Percentiles rank a stretch among this genome's conserved stretches.
phyloP scores from a whole-genome alignment of 2,888 invertebrate species.

The Eilema sororculum region DNA sequence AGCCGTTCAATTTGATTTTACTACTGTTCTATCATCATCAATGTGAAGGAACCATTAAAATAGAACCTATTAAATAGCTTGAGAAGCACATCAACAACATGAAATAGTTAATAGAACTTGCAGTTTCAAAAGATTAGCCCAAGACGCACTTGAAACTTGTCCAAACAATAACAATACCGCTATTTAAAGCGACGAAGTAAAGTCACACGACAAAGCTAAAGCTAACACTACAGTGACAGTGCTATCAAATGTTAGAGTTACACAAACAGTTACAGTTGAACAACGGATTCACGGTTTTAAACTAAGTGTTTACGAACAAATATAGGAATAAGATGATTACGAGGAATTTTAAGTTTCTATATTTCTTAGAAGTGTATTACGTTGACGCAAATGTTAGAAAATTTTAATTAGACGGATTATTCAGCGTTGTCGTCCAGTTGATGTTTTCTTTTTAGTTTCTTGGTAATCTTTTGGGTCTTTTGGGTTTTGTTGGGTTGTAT shows the following conservation, averaged over 20 bases:
- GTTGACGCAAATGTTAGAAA: constrained; percentile 9
- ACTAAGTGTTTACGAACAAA: constrained; percentile 50
- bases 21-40: too few relatives aligned
- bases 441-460: constrained; percentile 2
- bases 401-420: constrained; percentile 16
- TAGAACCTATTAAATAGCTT: neutral
- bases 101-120: neutral
- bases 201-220: constrained; percentile 39
- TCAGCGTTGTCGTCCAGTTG: neutral
- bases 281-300: constrained; percentile 38
- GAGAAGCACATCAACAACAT: neutral
- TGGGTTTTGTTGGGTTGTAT: neutral
- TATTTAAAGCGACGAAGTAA: constrained; percentile 41
- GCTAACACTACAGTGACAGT: constrained; percentile 35
- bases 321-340: constrained; percentile 39
- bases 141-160: constrained; percentile 13
- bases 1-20: too few relatives aligned
- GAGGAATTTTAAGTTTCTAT: constrained; percentile 44
- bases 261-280: constrained; percentile 48
- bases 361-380: constrained; percentile 35
- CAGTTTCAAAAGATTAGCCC: constrained; percentile 19
- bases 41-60: neutral
- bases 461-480: neutral
- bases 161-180: constrained; percentile 32
- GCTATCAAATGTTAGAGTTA: constrained; percentile 36